These are phyloP conservation scores for Gastrophysa polygoni DNA, from an alignment of 2,888 invertebrate species.

Conservation along the genomic window DNA sequence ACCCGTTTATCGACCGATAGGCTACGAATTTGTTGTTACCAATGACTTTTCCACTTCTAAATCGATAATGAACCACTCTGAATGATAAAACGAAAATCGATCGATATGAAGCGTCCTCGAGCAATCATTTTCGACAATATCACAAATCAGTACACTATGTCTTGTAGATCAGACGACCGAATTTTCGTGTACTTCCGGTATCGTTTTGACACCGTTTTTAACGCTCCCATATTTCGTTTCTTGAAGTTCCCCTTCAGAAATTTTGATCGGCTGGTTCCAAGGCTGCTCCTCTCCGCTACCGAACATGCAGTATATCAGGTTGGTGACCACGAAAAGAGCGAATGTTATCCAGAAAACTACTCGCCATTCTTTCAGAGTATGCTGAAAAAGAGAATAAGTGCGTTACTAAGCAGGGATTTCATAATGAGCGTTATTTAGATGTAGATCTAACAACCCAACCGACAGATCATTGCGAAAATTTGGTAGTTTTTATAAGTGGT, in stretches of 20 bases:
- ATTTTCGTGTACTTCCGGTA: background rate
- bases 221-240: conserved; percentile 23
- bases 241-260: conserved; percentile 16
- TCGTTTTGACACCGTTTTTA: background rate
- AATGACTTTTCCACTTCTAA: too few relatives aligned
- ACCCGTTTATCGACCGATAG: too few relatives aligned
- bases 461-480: too few relatives aligned
- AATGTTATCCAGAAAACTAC: conserved; percentile 82
- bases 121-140: background rate
- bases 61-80: too few relatives aligned
- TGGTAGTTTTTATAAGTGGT: too few relatives aligned
- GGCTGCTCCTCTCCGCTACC: conserved; percentile 77
- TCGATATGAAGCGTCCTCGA: background rate
- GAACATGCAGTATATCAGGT: conserved; percentile 70
- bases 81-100: too few relatives aligned
- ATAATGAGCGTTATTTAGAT: too few relatives aligned
- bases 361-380: conserved; percentile 73
- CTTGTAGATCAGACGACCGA: conserved; percentile 1
- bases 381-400: conserved; percentile 53
- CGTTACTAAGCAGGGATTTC: too few relatives aligned
- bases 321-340: conserved; percentile 69
- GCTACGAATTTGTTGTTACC: too few relatives aligned
- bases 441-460: too few relatives aligned
- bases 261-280: conserved; percentile 69
- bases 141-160: background rate